phyloP scores from a whole-genome alignment of 2,113 vertebrate genomes.

The Sprattus sprattus region DNA sequence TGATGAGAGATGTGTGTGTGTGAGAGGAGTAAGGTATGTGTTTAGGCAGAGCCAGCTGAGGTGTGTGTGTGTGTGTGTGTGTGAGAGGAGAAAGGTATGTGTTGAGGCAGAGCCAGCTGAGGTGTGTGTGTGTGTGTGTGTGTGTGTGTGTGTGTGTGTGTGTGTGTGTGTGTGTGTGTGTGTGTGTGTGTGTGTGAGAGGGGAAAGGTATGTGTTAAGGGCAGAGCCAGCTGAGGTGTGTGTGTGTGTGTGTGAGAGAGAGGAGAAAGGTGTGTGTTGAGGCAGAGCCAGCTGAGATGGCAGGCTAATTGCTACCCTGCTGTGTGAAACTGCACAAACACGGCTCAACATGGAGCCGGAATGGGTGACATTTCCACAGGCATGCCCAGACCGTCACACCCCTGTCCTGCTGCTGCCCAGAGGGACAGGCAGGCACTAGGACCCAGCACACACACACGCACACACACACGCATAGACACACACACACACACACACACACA shows the following conservation, averaged over 20 bases:
- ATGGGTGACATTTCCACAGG: slow-evolving; percentile 11
- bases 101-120: neutral
- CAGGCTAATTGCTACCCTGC: neutral
- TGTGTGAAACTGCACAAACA: neutral
- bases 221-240: too few relatives aligned
- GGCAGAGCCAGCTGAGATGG: slow-evolving; percentile 3
- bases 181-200: neutral
- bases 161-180: slow-evolving; percentile 9
- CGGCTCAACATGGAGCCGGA: neutral
- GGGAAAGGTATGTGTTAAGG: neutral
- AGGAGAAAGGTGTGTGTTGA: neutral
- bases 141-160: slow-evolving; percentile 13
- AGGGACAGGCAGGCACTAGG: neutral
- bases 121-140: neutral
- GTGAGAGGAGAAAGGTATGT: neutral
- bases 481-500: neutral
- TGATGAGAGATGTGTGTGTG: neutral
- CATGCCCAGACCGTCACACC: neutral
- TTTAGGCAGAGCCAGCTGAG: neutral
- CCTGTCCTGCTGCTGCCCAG: neutral
- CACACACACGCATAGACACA: neutral
- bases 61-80: slow-evolving; percentile 9
- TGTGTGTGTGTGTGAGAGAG: too few relatives aligned
- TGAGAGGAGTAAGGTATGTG: neutral
- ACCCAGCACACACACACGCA: neutral